Evolutionary conservation across 2,113 vertebrate genomes (phyloP).

Genomic region (Malurus melanocephalus): DNA sequence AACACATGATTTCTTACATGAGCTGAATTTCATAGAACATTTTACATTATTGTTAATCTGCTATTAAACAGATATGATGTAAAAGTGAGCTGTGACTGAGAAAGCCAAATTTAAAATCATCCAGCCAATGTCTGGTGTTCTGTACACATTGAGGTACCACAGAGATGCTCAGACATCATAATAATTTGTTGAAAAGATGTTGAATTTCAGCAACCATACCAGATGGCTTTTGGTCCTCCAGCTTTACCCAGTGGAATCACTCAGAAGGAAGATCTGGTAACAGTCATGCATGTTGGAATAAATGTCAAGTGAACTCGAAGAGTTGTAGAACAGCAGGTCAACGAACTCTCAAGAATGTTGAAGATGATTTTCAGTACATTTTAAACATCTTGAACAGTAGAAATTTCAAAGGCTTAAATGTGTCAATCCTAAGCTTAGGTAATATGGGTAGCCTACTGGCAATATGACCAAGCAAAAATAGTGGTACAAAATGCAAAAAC

Average conservation of each 20-base stretch:
- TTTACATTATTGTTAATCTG: not conserved
- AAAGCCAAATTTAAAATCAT: not conserved
- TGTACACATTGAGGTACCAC: not conserved
- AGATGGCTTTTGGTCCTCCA: not conserved
- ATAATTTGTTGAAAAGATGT: not conserved
- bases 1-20: not conserved
- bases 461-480: not conserved
- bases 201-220: not conserved
- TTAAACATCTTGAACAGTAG: not conserved
- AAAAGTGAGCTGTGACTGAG: not conserved
- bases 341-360: not conserved
- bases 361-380: not conserved
- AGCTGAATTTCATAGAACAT: not conserved
- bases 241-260: not conserved
- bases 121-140: not conserved
- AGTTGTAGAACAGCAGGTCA: not conserved
- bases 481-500: not conserved
- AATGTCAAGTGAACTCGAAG: not conserved
- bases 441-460: not conserved
- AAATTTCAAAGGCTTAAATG: not conserved
- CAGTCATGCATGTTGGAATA: fast-evolving
- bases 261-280: not conserved
- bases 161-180: not conserved
- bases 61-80: not conserved
- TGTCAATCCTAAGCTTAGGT: not conserved